These are phyloP conservation scores for Nebria ingens DNA, from an alignment of 1,140 invertebrate genomes.

Conservation along the genomic window DNA sequence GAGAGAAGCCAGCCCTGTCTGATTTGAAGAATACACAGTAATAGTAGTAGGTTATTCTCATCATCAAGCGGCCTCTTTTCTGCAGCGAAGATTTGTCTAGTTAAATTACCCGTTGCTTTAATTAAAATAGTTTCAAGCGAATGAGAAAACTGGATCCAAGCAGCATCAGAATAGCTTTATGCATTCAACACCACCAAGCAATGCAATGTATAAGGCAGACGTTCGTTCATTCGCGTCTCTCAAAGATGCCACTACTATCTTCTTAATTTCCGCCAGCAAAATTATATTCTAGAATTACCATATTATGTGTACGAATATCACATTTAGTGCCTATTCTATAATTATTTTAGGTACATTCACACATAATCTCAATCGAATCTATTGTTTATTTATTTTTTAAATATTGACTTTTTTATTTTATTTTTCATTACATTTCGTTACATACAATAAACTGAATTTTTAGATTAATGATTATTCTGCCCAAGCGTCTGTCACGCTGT, in stretches of 20 bases:
- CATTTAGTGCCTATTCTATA: slow-evolving; percentile 9
- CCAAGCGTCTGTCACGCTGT: too few relatives aligned
- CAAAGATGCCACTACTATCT: slow-evolving; percentile 16
- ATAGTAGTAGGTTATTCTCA: slow-evolving; percentile 9
- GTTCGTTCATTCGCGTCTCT: not conserved
- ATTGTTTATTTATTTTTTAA: too few relatives aligned
- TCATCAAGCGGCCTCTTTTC: slow-evolving; percentile 16
- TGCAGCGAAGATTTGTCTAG: slow-evolving; percentile 25
- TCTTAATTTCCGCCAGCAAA: slow-evolving; percentile 21
- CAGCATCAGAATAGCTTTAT: slow-evolving; percentile 5
- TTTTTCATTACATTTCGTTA: too few relatives aligned
- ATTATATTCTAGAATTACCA: slow-evolving; percentile 22
- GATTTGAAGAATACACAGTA: too few relatives aligned
- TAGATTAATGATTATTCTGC: too few relatives aligned
- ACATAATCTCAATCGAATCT: too few relatives aligned
- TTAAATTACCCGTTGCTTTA: slow-evolving; percentile 29
- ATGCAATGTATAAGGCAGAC: not conserved
- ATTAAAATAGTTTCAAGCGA: slow-evolving; percentile 27
- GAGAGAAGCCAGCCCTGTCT: too few relatives aligned
- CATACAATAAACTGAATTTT: too few relatives aligned
- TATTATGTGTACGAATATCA: slow-evolving; percentile 17
- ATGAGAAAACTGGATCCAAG: slow-evolving; percentile 22
- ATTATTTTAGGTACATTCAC: not conserved
- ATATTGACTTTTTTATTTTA: too few relatives aligned
- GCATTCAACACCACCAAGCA: slow-evolving; percentile 1